A percentile compares a stretch with the other conserved stretches of the same genome.
Evolutionary conservation across 2,797 vertebrate species (phyloP).

Genomic region (Craterocephalus amniculus): DNA sequence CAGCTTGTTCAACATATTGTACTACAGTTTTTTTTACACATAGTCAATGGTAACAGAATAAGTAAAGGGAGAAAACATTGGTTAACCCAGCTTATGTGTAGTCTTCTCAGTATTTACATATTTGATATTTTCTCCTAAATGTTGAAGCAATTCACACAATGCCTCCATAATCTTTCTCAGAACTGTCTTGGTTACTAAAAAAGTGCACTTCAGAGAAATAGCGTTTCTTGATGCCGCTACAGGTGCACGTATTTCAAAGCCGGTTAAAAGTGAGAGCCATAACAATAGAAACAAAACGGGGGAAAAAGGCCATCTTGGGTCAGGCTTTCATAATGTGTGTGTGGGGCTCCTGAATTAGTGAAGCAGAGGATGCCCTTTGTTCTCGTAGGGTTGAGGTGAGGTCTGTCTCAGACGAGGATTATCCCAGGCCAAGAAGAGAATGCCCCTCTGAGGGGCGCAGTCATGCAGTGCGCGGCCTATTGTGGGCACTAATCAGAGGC

Average conservation of each 20-base stretch:
- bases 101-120: not conserved
- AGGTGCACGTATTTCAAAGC: constrained; percentile 47
- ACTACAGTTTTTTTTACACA: not conserved
- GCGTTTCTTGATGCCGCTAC: constrained; percentile 24
- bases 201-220: constrained; percentile 31
- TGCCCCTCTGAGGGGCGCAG: constrained; percentile 47
- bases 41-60: not conserved
- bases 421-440: constrained; percentile 59
- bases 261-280: constrained; percentile 1
- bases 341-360: constrained; percentile 61
- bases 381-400: constrained; percentile 64
- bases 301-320: constrained; percentile 44
- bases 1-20: not conserved
- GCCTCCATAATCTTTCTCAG: constrained; percentile 24
- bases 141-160: constrained; percentile 11
- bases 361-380: constrained; percentile 68
- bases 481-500: constrained; percentile 56
- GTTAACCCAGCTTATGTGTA: not conserved
- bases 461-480: constrained; percentile 63
- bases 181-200: constrained; percentile 2
- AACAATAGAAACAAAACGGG: constrained; percentile 19
- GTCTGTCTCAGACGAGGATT: constrained; percentile 73
- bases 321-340: constrained; percentile 55
- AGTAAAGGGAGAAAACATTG: not conserved
- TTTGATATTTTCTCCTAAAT: constrained; percentile 4